Evolutionary conservation across 2,797 vertebrate species (phyloP).

Genomic region (Parauchenoglanis punctatus): DNA sequence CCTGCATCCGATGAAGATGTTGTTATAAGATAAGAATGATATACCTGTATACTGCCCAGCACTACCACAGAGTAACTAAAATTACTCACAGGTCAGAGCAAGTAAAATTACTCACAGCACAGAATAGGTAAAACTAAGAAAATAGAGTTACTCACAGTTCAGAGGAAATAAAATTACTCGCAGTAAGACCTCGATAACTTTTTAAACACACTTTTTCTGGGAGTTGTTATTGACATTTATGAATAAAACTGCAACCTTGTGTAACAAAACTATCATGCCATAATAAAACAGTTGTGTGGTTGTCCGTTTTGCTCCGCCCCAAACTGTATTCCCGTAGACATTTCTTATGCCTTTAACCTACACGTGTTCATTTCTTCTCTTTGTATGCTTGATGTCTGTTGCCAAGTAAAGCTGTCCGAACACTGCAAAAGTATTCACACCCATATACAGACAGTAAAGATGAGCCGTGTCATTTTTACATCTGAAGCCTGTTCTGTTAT

Average conservation of each 20-base stretch:
- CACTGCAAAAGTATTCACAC: slow-evolving; percentile 1
- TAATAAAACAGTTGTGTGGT: neutral
- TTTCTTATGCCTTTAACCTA: neutral
- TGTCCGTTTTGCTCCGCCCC: neutral
- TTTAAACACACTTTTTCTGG: too few species aligned
- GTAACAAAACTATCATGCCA: too few species aligned
- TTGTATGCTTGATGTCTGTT: neutral
- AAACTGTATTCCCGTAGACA: neutral
- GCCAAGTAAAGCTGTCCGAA: neutral
- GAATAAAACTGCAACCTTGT: neutral
- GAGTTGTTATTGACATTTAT: too few species aligned
- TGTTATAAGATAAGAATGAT: too few species aligned
- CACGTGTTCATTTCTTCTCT: neutral
- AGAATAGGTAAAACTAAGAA: neutral
- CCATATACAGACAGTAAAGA: neutral
- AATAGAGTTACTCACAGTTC: neutral
- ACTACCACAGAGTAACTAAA: neutral
- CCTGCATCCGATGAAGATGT: too few species aligned
- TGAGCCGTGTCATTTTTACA: neutral
- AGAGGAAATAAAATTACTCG: neutral
- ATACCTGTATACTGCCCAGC: too few species aligned
- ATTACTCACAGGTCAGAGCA: neutral
- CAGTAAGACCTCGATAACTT: neutral
- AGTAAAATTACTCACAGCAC: too few species aligned
- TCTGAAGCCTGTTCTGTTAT: neutral